Evolutionary conservation across 2,113 vertebrate genomes (phyloP).

Genomic region (Canis aureus): DNA sequence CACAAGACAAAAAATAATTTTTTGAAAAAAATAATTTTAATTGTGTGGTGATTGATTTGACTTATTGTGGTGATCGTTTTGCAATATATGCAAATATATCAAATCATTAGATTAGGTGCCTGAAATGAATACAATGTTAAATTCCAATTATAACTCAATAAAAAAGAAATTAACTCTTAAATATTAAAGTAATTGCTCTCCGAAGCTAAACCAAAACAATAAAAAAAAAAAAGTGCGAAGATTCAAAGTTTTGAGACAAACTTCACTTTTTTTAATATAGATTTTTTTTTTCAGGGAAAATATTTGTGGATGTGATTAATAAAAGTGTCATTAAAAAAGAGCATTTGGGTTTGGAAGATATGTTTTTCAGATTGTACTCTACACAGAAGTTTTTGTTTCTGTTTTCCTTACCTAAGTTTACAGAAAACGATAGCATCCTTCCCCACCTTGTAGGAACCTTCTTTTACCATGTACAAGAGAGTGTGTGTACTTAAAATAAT

Average conservation of each 20-base stretch:
- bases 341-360: background rate
- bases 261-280: background rate
- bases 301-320: background rate
- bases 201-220: background rate
- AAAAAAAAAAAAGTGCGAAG: background rate
- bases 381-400: background rate
- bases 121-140: background rate
- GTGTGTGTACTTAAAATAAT: background rate
- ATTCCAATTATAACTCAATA: background rate
- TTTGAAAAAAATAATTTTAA: background rate
- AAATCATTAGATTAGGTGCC: background rate
- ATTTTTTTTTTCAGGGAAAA: background rate
- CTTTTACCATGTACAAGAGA: background rate
- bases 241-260: background rate
- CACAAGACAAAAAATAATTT: background rate
- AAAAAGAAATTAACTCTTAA: background rate
- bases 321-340: background rate
- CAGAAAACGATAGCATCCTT: background rate
- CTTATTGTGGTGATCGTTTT: background rate
- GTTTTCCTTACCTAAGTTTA: background rate
- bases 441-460: background rate
- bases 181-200: background rate
- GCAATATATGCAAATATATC: background rate
- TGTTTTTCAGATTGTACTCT: background rate
- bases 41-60: background rate